Evolutionary conservation across 2,797 vertebrate species (phyloP).

Genomic region (Anguilla pacifica): DNA sequence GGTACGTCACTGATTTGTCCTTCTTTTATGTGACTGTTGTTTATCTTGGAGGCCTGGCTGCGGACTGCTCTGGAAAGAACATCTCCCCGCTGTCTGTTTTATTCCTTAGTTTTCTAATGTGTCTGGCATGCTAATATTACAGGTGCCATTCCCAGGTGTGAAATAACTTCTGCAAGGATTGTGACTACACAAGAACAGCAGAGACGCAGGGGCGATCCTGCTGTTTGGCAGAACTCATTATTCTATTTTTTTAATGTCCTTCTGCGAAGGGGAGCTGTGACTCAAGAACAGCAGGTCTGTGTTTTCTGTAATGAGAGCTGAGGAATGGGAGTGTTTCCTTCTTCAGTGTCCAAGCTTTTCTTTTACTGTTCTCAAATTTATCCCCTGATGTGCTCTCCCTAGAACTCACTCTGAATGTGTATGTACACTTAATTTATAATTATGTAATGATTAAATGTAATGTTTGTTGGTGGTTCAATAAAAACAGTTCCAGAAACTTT

Average conservation of each 20-base stretch:
- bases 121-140: background rate
- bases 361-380: background rate
- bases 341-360: background rate
- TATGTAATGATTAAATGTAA: background rate
- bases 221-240: background rate
- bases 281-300: conserved; percentile 3
- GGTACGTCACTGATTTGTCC: background rate
- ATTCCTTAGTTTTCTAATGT: background rate
- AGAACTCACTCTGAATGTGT: background rate
- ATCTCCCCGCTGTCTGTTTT: background rate
- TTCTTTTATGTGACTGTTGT: background rate
- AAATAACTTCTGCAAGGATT: background rate
- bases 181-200: background rate
- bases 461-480: background rate
- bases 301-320: conserved; percentile 5
- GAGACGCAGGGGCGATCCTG: background rate
- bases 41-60: conserved; percentile 4
- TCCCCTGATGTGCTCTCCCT: background rate
- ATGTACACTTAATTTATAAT: background rate
- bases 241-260: conserved; percentile 8
- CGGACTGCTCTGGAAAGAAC: background rate
- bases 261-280: conserved; percentile 12
- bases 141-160: background rate
- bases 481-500: background rate
- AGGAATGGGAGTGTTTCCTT: background rate